Evolutionary conservation across 2,113 vertebrate genomes (phyloP).

Genomic region (Xyrauchen texanus): DNA sequence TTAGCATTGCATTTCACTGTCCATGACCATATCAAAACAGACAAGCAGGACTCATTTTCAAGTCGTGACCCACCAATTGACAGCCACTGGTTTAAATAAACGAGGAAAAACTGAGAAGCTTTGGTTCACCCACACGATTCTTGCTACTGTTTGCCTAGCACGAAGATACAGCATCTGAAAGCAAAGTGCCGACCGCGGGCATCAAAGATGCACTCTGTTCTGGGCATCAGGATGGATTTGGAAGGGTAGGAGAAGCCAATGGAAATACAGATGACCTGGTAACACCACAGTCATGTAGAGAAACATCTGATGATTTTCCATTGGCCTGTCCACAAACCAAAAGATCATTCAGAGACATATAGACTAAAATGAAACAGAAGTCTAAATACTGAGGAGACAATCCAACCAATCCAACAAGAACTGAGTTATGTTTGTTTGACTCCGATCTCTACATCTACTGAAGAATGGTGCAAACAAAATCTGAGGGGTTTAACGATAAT

Average conservation of each 20-base stretch:
- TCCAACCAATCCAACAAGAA: neutral
- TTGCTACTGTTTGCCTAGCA: constrained; percentile 5
- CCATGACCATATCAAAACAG: neutral
- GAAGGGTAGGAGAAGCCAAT: neutral
- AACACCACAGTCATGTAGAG: neutral
- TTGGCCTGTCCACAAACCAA: neutral
- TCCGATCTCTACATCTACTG: too few relatives aligned
- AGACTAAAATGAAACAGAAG: neutral
- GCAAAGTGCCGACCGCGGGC: neutral
- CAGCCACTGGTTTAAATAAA: too few relatives aligned
- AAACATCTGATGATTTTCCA: constrained; percentile 1
- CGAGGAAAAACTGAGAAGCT: too few relatives aligned
- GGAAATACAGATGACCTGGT: neutral
- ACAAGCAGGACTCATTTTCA: neutral
- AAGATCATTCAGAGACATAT: neutral
- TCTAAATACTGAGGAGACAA: neutral
- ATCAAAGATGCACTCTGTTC: constrained; percentile 10
- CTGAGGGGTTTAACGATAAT: too few relatives aligned
- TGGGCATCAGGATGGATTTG: neutral
- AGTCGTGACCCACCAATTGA: too few relatives aligned
- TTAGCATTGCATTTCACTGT: too few relatives aligned
- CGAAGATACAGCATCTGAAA: constrained; percentile 10
- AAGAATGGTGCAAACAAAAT: too few relatives aligned
- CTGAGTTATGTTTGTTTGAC: too few relatives aligned
- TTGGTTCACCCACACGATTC: neutral